Evolutionary conservation across 92 coral and sea anemone species (phyloP).

Genomic region (Siderastrea siderea): DNA sequence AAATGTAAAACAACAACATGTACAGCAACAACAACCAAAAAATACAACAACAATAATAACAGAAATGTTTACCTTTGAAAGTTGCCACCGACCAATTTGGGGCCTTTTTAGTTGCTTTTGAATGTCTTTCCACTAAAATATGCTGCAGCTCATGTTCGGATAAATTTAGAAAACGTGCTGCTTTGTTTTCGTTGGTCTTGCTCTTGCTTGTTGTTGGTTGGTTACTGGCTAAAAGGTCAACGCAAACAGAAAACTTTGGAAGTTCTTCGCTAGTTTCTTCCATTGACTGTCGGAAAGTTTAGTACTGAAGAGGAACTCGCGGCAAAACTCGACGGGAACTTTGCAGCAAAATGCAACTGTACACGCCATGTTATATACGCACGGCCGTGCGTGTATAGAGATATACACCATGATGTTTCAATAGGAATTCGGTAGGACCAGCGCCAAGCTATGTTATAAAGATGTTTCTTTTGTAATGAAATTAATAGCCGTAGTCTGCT

Average conservation of each 20-base stretch:
- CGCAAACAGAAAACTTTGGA: background rate
- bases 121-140: background rate
- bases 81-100: conserved; percentile 20
- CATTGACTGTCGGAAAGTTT: background rate
- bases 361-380: background rate
- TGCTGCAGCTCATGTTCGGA: background rate
- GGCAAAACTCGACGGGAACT: background rate
- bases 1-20: background rate
- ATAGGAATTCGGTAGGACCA: no score
- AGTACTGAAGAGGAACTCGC: background rate
- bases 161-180: background rate
- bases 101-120: background rate
- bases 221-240: background rate
- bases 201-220: no score
- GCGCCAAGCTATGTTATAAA: no score
- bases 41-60: background rate
- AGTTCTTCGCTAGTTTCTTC: background rate
- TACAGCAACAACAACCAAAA: background rate
- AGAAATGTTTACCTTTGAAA: background rate
- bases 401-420: background rate
- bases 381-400: background rate
- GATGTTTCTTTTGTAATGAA: no score
- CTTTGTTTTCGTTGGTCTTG: background rate
- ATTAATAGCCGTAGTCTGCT: no score
- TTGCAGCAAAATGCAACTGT: background rate